Percentiles rank a stretch among this genome's conserved stretches.
These are phyloP conservation scores for Philhelius pedissequus DNA, from an alignment of 2,888 invertebrate species.

Conservation along the genomic window DNA sequence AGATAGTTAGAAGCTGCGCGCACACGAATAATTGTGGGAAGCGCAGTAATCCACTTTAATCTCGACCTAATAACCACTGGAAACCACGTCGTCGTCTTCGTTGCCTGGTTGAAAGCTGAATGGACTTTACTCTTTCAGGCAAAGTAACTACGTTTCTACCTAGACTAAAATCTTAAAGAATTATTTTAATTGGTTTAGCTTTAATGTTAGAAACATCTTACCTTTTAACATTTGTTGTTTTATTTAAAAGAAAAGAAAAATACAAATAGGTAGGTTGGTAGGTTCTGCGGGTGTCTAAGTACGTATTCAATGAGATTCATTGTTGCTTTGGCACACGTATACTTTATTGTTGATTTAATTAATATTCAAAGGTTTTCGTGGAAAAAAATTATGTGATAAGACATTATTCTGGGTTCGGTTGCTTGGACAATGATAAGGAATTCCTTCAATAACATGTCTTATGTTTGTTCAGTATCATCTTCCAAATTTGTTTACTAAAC, in stretches of 20 bases:
- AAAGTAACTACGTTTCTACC: too few species aligned
- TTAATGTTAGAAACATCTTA: constrained; percentile 12
- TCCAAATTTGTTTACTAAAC: constrained; percentile 38
- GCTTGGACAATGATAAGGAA: constrained; percentile 49
- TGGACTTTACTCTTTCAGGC: neutral
- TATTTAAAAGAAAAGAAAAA: neutral
- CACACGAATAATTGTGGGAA: constrained; percentile 52
- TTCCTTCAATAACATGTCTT: constrained; percentile 18
- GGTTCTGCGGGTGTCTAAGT: neutral
- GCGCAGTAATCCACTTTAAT: constrained; percentile 48
- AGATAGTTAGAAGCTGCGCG: constrained; percentile 50
- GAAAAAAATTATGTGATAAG: constrained; percentile 44
- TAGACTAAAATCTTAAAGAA: neutral
- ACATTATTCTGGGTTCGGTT: constrained; percentile 18
- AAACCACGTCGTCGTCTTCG: neutral
- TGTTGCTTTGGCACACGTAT: constrained; percentile 58
- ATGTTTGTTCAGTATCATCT: constrained; percentile 45
- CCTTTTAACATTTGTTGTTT: neutral
- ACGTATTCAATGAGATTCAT: constrained; percentile 39
- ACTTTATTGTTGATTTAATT: neutral
- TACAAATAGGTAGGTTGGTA: neutral
- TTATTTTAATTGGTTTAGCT: constrained; percentile 38
- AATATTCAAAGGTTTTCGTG: constrained; percentile 39
- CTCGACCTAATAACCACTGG: constrained; percentile 49
- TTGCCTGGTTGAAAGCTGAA: neutral